Evolutionary conservation across 2,888 invertebrate genomes (phyloP).

Genomic region (Rosalia funebris): DNA sequence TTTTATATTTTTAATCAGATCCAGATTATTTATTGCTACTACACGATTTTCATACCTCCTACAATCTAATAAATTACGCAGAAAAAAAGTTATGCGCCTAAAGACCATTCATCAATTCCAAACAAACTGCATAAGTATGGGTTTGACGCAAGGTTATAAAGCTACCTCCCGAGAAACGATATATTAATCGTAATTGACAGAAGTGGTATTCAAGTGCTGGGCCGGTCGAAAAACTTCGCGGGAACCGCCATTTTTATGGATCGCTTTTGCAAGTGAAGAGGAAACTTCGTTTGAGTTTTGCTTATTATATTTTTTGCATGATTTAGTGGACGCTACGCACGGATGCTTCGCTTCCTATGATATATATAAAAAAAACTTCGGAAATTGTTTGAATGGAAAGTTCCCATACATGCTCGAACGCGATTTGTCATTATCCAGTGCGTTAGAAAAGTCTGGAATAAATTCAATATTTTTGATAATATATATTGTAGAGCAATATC

Average conservation of each 20-base stretch:
- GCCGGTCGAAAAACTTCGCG: background rate
- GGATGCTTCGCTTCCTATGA: too few relatives aligned
- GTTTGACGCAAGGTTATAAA: background rate
- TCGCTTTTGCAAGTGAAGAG: background rate
- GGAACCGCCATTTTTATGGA: background rate
- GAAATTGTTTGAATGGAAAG: too few relatives aligned
- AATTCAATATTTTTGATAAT: too few relatives aligned
- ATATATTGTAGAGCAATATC: too few relatives aligned
- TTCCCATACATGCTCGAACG: too few relatives aligned
- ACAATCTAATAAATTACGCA: background rate
- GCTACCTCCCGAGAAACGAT: background rate
- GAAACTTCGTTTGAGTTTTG: background rate
- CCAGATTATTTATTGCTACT: too few relatives aligned
- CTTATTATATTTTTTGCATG: background rate
- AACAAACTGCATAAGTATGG: background rate
- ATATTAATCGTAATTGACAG: conserved; percentile 3
- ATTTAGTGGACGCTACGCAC: background rate
- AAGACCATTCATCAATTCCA: conserved; percentile 3
- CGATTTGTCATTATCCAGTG: too few relatives aligned
- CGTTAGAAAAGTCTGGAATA: too few relatives aligned
- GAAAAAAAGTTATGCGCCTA: background rate
- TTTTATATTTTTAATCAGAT: too few relatives aligned
- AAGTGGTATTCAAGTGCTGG: conserved; percentile 7
- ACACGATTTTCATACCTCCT: background rate
- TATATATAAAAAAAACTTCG: too few relatives aligned